Conservation (phyloP, 2,797 vertebrate species). For the Steatocranus sp. region DNA sequence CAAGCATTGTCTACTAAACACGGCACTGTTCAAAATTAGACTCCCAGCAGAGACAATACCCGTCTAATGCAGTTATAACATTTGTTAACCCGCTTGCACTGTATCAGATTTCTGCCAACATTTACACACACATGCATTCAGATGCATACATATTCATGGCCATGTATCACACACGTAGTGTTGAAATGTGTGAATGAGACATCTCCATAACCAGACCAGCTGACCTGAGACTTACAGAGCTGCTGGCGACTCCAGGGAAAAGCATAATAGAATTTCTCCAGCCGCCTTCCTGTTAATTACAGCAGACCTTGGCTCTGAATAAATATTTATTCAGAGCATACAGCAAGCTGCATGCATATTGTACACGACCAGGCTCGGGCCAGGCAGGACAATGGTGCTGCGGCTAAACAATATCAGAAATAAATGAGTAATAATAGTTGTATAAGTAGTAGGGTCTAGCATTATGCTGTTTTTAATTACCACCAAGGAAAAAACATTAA, state of each 20-base stretch:
- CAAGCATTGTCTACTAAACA: slow-evolving; percentile 18
- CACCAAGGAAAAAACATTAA: neutral
- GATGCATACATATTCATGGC: slow-evolving; percentile 14
- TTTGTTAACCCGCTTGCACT: slow-evolving; percentile 33
- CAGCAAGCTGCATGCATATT: slow-evolving; percentile 50
- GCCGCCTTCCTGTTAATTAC: slow-evolving; percentile 71
- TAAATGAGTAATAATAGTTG: slow-evolving; percentile 4
- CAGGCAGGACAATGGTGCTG: slow-evolving; percentile 25
- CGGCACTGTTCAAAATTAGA: slow-evolving; percentile 44
- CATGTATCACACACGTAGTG: neutral
- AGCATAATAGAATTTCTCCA: slow-evolving; percentile 69
- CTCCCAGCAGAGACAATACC: slow-evolving; percentile 35
- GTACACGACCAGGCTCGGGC: slow-evolving; percentile 15
- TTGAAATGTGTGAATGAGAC: slow-evolving; percentile 50
- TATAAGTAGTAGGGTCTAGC: neutral
- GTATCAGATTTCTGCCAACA: slow-evolving; percentile 33
- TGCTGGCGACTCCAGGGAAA: slow-evolving; percentile 51
- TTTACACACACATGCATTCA: neutral
- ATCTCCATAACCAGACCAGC: slow-evolving; percentile 55
- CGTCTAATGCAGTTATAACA: slow-evolving; percentile 26
- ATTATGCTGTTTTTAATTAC: slow-evolving; percentile 9
- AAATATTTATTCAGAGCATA: slow-evolving; percentile 67
- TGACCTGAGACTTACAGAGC: slow-evolving; percentile 62
- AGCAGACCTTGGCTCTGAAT: slow-evolving; percentile 64
- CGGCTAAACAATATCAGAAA: slow-evolving; percentile 21